A percentile compares a stretch with the other conserved stretches of the same genome.
Conservation (phyloP, 2,888 invertebrate genomes). For the Caenorhabditis japonica region DNA sequence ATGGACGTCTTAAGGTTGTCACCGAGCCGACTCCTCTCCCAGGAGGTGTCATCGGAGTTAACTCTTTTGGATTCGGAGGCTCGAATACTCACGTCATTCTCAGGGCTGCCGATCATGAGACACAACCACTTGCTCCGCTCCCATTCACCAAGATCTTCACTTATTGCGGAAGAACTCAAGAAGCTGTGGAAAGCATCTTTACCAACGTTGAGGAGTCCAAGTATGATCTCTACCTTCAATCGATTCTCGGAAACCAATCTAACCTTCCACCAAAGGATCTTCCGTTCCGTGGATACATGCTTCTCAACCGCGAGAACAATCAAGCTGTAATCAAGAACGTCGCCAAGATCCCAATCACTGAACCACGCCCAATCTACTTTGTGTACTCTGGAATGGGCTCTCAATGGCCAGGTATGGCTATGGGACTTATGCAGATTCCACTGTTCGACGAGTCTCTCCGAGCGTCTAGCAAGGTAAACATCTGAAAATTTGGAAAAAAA, state of each 20-base stretch:
- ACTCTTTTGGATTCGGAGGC: constrained; percentile 98
- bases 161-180: constrained; percentile 86
- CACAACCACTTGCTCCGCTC: constrained; percentile 41
- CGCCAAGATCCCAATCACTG: constrained; percentile 74
- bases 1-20: constrained; percentile 91
- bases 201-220: constrained; percentile 73
- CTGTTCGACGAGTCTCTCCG: constrained; percentile 86
- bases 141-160: constrained; percentile 70
- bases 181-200: constrained; percentile 72
- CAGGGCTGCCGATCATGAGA: constrained; percentile 59
- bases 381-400: constrained; percentile 98
- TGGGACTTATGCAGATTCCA: constrained; percentile 86
- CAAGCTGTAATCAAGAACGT: constrained; percentile 65
- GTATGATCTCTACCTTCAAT: constrained; percentile 69
- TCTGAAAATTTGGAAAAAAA: too few relatives aligned
- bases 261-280: constrained; percentile 83
- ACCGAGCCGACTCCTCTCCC: constrained; percentile 87
- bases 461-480: constrained; percentile 66
- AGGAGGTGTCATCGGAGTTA: constrained; percentile 92
- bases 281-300: constrained; percentile 86
- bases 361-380: constrained; percentile 85
- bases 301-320: constrained; percentile 82
- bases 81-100: constrained; percentile 91
- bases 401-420: constrained; percentile 97
- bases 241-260: constrained; percentile 72